phyloP scores from a whole-genome alignment of 2,113 vertebrate species.

The Entomyzon cyanotis region DNA sequence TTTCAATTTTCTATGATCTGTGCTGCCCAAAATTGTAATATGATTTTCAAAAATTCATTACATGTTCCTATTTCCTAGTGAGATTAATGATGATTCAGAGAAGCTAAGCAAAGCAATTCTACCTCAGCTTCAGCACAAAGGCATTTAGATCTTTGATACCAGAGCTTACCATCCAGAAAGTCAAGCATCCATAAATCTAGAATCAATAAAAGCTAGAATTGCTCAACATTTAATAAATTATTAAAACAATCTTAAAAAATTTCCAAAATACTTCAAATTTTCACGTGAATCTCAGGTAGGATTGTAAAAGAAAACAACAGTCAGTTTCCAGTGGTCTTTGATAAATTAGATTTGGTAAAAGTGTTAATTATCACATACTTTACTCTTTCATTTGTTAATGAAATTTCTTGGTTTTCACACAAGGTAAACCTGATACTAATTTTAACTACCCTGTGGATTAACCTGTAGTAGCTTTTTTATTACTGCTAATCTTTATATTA shows the following conservation, averaged over 20 bases:
- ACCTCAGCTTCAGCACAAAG: neutral
- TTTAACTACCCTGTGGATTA: neutral
- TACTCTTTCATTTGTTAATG: neutral
- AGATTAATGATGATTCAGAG: neutral
- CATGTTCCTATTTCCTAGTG: neutral
- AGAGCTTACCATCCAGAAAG: neutral
- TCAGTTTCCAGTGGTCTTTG: neutral
- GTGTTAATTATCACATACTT: neutral
- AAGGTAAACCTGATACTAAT: neutral
- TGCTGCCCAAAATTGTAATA: neutral
- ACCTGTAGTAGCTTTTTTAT: neutral
- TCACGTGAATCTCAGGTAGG: neutral
- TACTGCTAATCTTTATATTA: neutral
- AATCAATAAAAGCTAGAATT: neutral
- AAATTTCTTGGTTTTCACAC: neutral
- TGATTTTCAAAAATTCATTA: neutral
- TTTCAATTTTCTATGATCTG: neutral
- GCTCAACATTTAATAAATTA: neutral
- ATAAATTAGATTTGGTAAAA: neutral
- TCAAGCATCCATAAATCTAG: neutral
- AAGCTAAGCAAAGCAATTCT: neutral
- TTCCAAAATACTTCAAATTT: neutral
- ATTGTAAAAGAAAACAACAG: neutral
- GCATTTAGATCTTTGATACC: neutral
- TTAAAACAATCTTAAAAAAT: neutral